Conservation (phyloP, 2,797 vertebrate genomes). For the Semotilus atromaculatus region DNA sequence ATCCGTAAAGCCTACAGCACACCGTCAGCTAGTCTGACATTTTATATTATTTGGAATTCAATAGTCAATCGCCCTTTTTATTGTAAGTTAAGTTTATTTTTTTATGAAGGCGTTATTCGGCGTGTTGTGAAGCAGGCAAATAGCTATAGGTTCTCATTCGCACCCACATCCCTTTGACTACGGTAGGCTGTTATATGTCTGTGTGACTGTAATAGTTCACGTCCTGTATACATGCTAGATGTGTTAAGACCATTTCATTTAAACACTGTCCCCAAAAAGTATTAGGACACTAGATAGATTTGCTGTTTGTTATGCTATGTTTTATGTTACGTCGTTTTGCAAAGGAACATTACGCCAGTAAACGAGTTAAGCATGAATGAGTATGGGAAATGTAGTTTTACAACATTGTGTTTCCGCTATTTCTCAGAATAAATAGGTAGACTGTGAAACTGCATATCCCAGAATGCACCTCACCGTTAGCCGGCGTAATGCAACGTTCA, state of each 20-base stretch:
- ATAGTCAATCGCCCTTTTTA: too few species aligned
- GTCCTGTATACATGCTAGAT: background rate
- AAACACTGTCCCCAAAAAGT: background rate
- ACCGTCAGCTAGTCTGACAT: background rate
- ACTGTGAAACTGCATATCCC: slow-evolving; percentile 56
- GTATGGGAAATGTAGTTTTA: slow-evolving; percentile 27
- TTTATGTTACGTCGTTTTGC: background rate
- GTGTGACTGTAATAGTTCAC: background rate
- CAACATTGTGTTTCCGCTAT: background rate
- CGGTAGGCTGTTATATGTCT: too few species aligned
- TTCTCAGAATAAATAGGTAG: background rate
- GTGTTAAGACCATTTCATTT: background rate
- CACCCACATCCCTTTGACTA: background rate
- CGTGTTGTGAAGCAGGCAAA: background rate
- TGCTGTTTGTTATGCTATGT: background rate
- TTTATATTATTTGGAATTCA: background rate
- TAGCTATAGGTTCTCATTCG: background rate
- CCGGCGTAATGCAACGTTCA: slow-evolving; percentile 10
- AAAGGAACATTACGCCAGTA: background rate
- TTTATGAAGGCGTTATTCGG: background rate
- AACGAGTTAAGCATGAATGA: background rate
- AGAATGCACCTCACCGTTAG: slow-evolving; percentile 6
- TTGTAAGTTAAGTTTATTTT: background rate
- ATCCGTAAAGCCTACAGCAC: background rate
- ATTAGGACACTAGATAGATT: background rate